Conservation (phyloP, 92 coral and sea anemone species). For the Isaurus tuberculatus region DNA sequence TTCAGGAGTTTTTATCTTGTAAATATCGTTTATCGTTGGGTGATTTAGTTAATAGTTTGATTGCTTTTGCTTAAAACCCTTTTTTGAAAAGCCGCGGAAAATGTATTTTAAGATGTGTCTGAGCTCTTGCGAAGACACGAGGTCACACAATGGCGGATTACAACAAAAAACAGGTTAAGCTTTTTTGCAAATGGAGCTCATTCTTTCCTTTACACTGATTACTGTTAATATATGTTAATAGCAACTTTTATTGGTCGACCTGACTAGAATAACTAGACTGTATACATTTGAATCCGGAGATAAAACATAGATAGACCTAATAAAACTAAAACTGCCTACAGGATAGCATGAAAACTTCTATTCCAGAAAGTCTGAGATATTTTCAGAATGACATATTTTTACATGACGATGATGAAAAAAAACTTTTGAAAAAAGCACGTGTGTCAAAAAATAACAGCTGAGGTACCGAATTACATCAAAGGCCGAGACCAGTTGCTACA, state of each 20-base stretch:
- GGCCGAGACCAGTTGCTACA: not conserved
- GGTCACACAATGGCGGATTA: not conserved
- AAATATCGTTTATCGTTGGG: slow-evolving; percentile 7
- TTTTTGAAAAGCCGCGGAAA: not conserved
- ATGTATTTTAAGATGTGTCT: not conserved
- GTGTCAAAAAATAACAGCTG: not conserved
- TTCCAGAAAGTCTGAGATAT: not conserved
- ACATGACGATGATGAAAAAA: not conserved
- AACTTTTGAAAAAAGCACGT: not conserved
- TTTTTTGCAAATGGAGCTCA: not conserved
- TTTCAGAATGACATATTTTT: not conserved
- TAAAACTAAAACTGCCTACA: too few relatives aligned
- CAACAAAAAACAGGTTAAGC: slow-evolving; percentile 8
- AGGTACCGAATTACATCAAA: too few relatives aligned
- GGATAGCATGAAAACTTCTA: too few relatives aligned
- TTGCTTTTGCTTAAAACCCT: slow-evolving; percentile 18
- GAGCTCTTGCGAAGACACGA: slow-evolving; percentile 22
- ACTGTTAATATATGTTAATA: too few relatives aligned
- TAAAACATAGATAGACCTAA: too few relatives aligned
- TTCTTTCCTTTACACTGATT: not conserved
- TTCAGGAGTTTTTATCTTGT: not conserved
- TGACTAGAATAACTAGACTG: too few relatives aligned
- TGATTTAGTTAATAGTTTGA: slow-evolving; percentile 9
- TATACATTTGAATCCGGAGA: too few relatives aligned
- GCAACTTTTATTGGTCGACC: too few relatives aligned